These are phyloP conservation scores for Aspidoscelis tigris DNA, from an alignment of 2,113 vertebrate genomes.

Conservation along the genomic window DNA sequence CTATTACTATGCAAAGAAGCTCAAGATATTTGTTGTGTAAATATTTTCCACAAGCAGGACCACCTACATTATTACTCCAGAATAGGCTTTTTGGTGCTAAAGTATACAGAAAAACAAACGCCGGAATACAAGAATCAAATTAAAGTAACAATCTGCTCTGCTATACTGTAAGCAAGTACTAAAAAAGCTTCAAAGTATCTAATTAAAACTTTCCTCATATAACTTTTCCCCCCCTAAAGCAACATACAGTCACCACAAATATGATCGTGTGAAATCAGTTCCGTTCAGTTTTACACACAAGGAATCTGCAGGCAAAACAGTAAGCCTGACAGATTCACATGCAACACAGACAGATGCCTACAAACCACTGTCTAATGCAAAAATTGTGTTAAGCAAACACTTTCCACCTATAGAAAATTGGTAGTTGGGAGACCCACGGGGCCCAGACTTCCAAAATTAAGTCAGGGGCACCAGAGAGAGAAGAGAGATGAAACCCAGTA, in stretches of 20 bases:
- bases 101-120: slow-evolving; percentile 7
- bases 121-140: not conserved
- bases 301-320: too few species aligned
- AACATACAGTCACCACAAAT: not conserved
- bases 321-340: not conserved
- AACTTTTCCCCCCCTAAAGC: not conserved
- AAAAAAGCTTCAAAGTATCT: slow-evolving; percentile 17
- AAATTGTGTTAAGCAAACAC: not conserved
- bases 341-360: not conserved
- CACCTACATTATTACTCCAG: not conserved
- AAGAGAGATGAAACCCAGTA: too few species aligned
- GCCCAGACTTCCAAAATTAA: too few species aligned
- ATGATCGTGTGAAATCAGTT: not conserved
- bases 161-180: not conserved
- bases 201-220: slow-evolving; percentile 14
- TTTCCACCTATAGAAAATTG: too few species aligned
- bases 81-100: not conserved
- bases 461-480: too few species aligned
- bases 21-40: not conserved
- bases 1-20: not conserved
- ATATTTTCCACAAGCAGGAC: slow-evolving; percentile 6
- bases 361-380: not conserved
- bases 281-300: too few species aligned
- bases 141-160: not conserved
- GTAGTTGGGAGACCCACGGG: too few species aligned